A percentile compares a stretch with the other conserved stretches of the same genome.
Evolutionary conservation across 2,888 invertebrate species (phyloP).

Genomic region (Chirona hameri): DNA sequence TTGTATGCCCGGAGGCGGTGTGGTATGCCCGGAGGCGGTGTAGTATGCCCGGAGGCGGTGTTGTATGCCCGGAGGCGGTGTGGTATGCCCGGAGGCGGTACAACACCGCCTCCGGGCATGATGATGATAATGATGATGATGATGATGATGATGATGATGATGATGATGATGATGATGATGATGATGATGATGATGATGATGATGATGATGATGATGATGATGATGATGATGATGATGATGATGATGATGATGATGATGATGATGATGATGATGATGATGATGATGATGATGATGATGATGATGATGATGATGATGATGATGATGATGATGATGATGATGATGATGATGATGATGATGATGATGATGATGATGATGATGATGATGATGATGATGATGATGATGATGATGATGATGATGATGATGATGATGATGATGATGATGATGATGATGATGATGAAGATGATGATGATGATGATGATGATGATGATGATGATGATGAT

Average conservation of each 20-base stretch:
- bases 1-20: too few relatives aligned
- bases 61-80: too few relatives aligned
- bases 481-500: constrained; percentile 22
- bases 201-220: constrained; percentile 22
- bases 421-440: constrained; percentile 22
- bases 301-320: constrained; percentile 7
- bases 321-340: constrained; percentile 22
- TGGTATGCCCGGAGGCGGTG: too few relatives aligned
- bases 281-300: constrained; percentile 22
- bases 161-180: constrained; percentile 22
- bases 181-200: constrained; percentile 22
- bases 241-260: constrained; percentile 22
- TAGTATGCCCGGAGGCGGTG: too few relatives aligned
- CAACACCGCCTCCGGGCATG: too few relatives aligned
- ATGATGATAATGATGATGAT: too few relatives aligned
- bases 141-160: constrained; percentile 2
- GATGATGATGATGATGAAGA: constrained; percentile 22
- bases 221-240: constrained; percentile 22
- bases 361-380: constrained; percentile 22
- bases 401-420: constrained; percentile 22
- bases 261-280: constrained; percentile 22
- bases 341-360: constrained; percentile 22
- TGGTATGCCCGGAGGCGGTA: too few relatives aligned
- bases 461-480: constrained; percentile 22
- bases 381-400: constrained; percentile 22